These are phyloP conservation scores for Scyliorhinus canicula DNA, from an alignment of 2,797 vertebrate species.

Conservation along the genomic window DNA sequence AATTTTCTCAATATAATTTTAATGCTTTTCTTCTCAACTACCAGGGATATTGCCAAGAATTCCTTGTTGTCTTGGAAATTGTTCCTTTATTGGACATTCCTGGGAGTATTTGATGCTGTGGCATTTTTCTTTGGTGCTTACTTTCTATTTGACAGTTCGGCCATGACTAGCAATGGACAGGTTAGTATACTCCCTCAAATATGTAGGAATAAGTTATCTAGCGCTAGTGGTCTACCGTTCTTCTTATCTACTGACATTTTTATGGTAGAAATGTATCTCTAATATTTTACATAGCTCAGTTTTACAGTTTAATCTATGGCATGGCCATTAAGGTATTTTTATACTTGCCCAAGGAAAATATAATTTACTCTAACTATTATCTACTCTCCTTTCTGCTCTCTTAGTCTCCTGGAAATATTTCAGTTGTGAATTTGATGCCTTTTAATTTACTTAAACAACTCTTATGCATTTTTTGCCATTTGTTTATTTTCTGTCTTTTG, in stretches of 20 bases:
- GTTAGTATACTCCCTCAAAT: constrained; percentile 50
- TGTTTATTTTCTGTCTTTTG: constrained; percentile 65
- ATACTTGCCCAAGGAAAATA: constrained; percentile 52
- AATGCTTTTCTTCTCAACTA: constrained; percentile 26
- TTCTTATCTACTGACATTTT: not conserved
- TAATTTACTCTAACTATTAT: constrained; percentile 54
- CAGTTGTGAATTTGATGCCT: constrained; percentile 51
- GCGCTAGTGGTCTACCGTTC: no score
- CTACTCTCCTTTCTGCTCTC: constrained; percentile 54
- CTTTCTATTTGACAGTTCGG: constrained; percentile 87
- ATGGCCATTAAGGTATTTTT: constrained; percentile 51
- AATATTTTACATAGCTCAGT: constrained; percentile 20
- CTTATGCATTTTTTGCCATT: constrained; percentile 65
- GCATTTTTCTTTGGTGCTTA: constrained; percentile 98
- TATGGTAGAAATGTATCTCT: no score
- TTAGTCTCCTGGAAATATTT: constrained; percentile 54
- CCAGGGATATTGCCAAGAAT: constrained; percentile 90
- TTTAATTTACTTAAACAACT: constrained; percentile 46
- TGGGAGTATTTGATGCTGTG: constrained; percentile 84
- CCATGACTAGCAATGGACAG: constrained; percentile 86
- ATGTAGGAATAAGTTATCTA: no score
- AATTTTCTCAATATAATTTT: not conserved
- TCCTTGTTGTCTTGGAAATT: constrained; percentile 78
- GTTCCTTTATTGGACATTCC: constrained; percentile 90
- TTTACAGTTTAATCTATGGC: not conserved